Conservation (phyloP, 2,888 invertebrate species). For the Napeogenes sylphis region DNA sequence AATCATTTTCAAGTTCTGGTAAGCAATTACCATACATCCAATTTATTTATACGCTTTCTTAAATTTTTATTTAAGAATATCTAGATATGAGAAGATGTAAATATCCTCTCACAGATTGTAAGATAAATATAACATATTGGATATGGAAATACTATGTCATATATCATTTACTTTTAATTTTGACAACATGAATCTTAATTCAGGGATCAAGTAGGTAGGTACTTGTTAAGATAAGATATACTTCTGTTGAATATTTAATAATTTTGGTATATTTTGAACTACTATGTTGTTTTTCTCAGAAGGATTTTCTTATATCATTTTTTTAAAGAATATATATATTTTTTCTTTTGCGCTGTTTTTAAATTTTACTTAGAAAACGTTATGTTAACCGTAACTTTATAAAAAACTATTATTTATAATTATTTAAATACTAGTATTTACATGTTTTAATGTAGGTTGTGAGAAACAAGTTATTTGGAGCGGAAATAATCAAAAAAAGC, state of each 20-base stretch:
- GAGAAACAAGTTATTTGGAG: conserved; percentile 9
- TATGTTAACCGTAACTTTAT: neutral
- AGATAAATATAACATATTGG: neutral
- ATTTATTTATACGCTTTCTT: too few relatives aligned
- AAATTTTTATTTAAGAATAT: too few relatives aligned
- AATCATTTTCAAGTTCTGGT: too few relatives aligned
- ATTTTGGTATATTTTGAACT: too few relatives aligned
- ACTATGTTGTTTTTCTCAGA: too few relatives aligned
- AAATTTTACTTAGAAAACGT: conserved; percentile 2
- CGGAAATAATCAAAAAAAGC: conserved; percentile 25
- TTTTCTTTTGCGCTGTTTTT: conserved; percentile 7
- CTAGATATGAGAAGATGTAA: neutral
- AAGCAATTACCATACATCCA: too few relatives aligned
- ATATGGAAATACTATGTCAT: neutral
- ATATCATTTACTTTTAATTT: neutral
- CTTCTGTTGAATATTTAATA: neutral
- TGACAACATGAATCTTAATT: neutral
- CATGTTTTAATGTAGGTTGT: neutral
- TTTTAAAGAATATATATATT: conserved; percentile 9
- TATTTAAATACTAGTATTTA: neutral
- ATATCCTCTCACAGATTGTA: neutral
- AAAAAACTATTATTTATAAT: neutral
- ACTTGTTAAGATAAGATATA: neutral
- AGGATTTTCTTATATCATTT: neutral
- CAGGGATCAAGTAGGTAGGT: too few relatives aligned